Evolutionary conservation across 2,113 vertebrate genomes (phyloP).

Genomic region (Gobius niger): DNA sequence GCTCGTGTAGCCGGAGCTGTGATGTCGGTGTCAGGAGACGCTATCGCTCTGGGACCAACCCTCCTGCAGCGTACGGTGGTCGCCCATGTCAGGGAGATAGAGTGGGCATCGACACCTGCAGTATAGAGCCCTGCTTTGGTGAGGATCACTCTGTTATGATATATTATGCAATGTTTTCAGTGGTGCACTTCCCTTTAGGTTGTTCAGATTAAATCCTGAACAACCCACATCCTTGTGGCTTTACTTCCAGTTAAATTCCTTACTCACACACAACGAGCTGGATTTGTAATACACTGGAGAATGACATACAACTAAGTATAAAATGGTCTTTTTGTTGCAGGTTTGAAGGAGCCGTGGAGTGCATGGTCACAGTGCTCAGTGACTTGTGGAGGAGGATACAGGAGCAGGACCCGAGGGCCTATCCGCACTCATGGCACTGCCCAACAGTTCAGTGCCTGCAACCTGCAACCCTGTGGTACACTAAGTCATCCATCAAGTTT

Average conservation of each 20-base stretch:
- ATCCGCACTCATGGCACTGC: constrained; percentile 65
- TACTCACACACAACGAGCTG: neutral
- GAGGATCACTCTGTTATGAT: neutral
- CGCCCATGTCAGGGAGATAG: constrained; percentile 75
- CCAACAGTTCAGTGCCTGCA: constrained; percentile 84
- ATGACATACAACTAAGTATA: no score
- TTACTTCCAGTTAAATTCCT: neutral
- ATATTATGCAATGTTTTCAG: neutral
- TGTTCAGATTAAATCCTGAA: neutral
- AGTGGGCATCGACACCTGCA: constrained; percentile 83
- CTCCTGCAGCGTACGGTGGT: constrained; percentile 74
- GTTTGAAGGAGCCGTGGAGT: constrained; percentile 75
- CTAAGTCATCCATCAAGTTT: neutral
- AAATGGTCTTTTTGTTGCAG: constrained; percentile 30
- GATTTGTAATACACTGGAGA: neutral
- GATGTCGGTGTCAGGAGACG: constrained; percentile 81
- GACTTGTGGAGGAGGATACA: constrained; percentile 85
- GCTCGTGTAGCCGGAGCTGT: constrained; percentile 82
- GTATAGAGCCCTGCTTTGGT: constrained; percentile 81
- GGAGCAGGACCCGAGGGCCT: constrained; percentile 76
- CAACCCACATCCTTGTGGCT: neutral
- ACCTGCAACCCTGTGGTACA: constrained; percentile 84
- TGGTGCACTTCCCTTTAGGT: neutral
- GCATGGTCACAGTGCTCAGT: constrained; percentile 84
- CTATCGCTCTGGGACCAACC: constrained; percentile 78